Base-by-base conservation (phyloP, 2,888 invertebrate genomes). In the Netelia melanura region DNA sequence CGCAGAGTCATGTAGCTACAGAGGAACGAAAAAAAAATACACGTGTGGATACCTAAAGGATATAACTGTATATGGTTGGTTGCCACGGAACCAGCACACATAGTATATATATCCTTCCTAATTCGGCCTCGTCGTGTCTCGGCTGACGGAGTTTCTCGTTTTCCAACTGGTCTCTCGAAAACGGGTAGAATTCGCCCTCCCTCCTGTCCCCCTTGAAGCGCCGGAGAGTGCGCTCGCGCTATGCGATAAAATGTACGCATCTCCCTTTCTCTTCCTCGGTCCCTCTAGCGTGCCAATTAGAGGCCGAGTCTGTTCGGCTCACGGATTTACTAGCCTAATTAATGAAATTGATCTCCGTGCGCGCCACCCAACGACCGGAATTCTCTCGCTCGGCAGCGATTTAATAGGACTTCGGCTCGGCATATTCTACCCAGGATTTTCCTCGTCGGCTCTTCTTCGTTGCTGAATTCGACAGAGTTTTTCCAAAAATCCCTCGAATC, bases 281-380 rank as follows among this genome's bases (percentile, higher is more conserved):
- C 38, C 38, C 38, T 64, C 68, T 62, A 88, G 86, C 88, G 88
- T 90, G 89, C 90, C 92, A 92, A 92, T 92, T 92, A 91, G 91
- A 87, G 79, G 89, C 76, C 61, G 62, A 17, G 87, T 88, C 88
- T 88, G 89, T 88, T 86, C 86, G 83, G 81, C 43, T 75, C 70
- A 83, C 88, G 91, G 91, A 92, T 92, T 92, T 91, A 91, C 89
- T 90, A 89, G 91, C 89, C 91, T 92, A 91, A 91, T 93, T 92
- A 92, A 91, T 91, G 90, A 91, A 92, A 92, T 91, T 91, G 91
- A 92, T 92, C 90, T 90, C 88, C 89, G 87, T 86, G 89, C 87
- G 88, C 86, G 86, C 86, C 86, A 85, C 87, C 87, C 77, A 68
- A 68, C 85, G 64, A 77, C 43, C 77, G 21, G 83, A 58, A 81